These are phyloP conservation scores for Epirrhoe tristata DNA, from an alignment of 2,888 invertebrate species.

Conservation along the genomic window DNA sequence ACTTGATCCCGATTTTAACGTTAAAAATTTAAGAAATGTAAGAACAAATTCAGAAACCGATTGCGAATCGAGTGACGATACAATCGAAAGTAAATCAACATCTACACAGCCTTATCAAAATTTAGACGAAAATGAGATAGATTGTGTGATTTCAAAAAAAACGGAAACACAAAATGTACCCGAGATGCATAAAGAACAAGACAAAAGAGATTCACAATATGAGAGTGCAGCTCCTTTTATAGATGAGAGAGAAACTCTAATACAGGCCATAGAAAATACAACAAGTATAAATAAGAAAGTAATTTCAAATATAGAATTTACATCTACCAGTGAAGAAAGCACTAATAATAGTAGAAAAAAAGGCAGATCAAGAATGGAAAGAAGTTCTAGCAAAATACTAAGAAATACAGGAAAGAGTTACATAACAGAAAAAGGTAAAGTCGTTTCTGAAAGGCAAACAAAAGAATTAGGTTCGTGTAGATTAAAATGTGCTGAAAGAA, in stretches of 20 bases:
- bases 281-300: too few relatives aligned
- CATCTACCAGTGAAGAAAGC: background rate
- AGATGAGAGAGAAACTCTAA: background rate
- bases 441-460: background rate
- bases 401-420: background rate
- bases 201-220: conserved; percentile 2
- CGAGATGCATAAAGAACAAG: background rate
- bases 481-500: too few relatives aligned
- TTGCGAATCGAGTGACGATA: too few relatives aligned
- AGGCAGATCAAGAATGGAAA: background rate
- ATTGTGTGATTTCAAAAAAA: conserved; percentile 2
- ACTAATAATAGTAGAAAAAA: conserved; percentile 2
- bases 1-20: too few relatives aligned
- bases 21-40: too few relatives aligned
- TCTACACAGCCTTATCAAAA: background rate
- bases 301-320: too few relatives aligned
- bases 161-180: background rate
- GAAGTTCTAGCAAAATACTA: too few relatives aligned
- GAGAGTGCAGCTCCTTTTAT: conserved; percentile 2
- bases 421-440: conserved; percentile 2
- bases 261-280: too few relatives aligned
- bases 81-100: too few relatives aligned
- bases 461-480: too few relatives aligned
- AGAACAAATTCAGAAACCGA: too few relatives aligned
- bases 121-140: conserved; percentile 2